Evolutionary conservation across 2,113 vertebrate species (phyloP), one percentile per base, ranked within the genome.

Genomic region (Pterophyllum scalare): DNA sequence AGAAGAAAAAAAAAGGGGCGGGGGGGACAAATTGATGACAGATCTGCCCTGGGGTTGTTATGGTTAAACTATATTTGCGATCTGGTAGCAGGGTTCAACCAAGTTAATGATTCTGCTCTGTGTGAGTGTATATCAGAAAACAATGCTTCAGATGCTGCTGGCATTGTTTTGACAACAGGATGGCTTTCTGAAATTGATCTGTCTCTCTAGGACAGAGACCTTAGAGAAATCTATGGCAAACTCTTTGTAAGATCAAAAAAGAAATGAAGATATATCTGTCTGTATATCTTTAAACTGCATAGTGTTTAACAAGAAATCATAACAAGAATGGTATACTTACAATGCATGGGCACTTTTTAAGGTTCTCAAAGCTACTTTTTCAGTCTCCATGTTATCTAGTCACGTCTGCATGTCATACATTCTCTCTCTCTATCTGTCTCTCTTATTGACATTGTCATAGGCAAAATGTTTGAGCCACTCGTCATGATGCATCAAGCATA

Each of bases 1-100:
- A 6, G 1, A 33, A 33, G 1, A 33, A 33, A 33, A 33, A 33
- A 33, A 33, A 1, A 33, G 1, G 26, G 26, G 26, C 4, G 31
- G 82, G 26, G 26, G 31, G 31, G 82, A 88, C 78, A 90, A 90
- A 93, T 85, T 89, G 85, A 89, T 88, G 77, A 79, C 84, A 93
- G 87, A 92, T 89, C 49, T 81, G 75, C 85, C 92, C 89, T 33
- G 49, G 81, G 87, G 91, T 89, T 93, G 91, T 94, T 94, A 81
- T 89, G 89, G 84, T 91, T 85, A 65, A 92, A 89, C 81, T 75
- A 80, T 87, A 58, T 83, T 87, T 77, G 64, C 89, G 91, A 90
- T 91, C 72, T 82, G 92, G 89, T 91, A 89, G 78, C 77, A 84
- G 77, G 87, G 83, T 94, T 94, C 83, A 87, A 28, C 38, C 49